Evolutionary conservation across 2,797 vertebrate genomes (phyloP).

Genomic region (Clarias pachynema): DNA sequence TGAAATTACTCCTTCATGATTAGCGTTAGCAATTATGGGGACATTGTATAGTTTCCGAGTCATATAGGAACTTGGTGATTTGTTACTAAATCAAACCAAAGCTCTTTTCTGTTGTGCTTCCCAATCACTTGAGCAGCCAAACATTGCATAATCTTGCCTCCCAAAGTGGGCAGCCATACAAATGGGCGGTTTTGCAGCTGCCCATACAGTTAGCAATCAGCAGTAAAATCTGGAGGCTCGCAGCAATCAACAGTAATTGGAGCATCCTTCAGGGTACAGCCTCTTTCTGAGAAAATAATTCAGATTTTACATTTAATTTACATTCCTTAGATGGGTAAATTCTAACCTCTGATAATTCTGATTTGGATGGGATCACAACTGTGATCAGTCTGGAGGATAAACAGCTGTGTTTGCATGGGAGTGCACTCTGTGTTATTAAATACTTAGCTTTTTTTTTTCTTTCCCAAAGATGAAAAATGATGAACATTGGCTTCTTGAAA

Average conservation of each 20-base stretch:
- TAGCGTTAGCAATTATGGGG: conserved; percentile 19
- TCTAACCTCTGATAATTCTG: conserved; percentile 59
- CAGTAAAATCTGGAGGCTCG: conserved; percentile 56
- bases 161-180: conserved; percentile 36
- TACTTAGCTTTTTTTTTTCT: conserved; percentile 20
- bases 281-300: conserved; percentile 46
- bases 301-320: conserved; percentile 59
- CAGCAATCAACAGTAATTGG: conserved; percentile 69
- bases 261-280: conserved; percentile 52
- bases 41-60: conserved; percentile 22
- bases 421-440: conserved; percentile 28
- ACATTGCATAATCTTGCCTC: conserved; percentile 25
- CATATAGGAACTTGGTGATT: conserved; percentile 24
- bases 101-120: conserved; percentile 30
- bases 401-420: conserved; percentile 63
- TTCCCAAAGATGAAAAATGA: neutral
- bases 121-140: conserved; percentile 27
- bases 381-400: conserved; percentile 57
- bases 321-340: conserved; percentile 56
- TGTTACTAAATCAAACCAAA: conserved; percentile 30
- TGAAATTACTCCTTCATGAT: conserved; percentile 27
- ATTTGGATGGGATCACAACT: conserved; percentile 47
- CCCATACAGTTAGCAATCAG: conserved; percentile 61
- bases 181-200: conserved; percentile 45
- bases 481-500: conserved; percentile 6